Percentiles rank a stretch among this genome's conserved stretches.
Evolutionary conservation across 2,113 vertebrate species (phyloP).

Genomic region (Otis tarda): DNA sequence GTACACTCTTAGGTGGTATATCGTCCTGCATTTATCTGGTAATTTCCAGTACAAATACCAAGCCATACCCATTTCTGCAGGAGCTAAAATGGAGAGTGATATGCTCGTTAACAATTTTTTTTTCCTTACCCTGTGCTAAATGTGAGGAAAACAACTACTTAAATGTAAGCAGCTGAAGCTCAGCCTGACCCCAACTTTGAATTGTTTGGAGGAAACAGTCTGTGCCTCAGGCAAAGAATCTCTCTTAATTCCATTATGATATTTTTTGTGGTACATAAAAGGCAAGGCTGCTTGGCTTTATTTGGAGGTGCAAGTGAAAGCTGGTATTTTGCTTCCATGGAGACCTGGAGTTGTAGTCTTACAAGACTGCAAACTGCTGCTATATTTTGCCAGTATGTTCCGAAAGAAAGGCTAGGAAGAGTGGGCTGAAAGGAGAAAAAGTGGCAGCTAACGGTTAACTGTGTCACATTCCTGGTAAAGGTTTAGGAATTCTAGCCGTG

Average conservation of each 20-base stretch:
- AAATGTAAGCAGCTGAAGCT: background rate
- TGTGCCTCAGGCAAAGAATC: background rate
- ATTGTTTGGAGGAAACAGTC: background rate
- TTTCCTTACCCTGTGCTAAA: background rate
- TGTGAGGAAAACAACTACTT: background rate
- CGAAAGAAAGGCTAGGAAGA: background rate
- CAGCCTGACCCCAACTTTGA: background rate
- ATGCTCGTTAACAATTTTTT: background rate
- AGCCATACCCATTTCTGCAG: background rate
- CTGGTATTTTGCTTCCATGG: slow-evolving; percentile 52
- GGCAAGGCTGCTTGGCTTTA: background rate
- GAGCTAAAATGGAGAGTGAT: background rate
- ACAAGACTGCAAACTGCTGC: background rate
- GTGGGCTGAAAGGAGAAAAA: background rate
- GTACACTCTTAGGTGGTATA: background rate
- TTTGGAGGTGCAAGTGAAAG: slow-evolving; percentile 9
- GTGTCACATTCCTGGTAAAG: background rate
- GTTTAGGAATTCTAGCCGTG: background rate
- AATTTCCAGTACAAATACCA: background rate
- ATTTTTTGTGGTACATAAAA: background rate
- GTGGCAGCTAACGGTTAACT: background rate
- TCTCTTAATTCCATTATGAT: background rate
- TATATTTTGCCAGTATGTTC: background rate
- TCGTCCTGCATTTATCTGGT: background rate
- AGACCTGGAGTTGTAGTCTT: background rate